These are phyloP conservation scores for Alectoris magna DNA, from an alignment of 2,797 vertebrate species.

Conservation along the genomic window DNA sequence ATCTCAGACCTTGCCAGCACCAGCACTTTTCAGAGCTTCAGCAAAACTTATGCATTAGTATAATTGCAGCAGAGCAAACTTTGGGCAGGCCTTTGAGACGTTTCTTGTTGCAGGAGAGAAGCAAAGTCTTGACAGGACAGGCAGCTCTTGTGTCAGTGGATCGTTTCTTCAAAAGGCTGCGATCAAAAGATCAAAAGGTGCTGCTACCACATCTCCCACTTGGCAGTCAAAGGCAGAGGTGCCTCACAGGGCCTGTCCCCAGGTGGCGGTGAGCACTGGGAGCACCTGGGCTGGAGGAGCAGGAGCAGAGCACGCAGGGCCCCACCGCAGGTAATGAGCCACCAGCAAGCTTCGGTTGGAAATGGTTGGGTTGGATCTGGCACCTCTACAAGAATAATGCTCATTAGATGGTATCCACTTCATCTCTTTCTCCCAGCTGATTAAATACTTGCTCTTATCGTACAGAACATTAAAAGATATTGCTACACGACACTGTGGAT, in stretches of 20 bases:
- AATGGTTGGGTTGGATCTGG: slow-evolving; percentile 29
- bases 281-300: not conserved
- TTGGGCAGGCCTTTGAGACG: not conserved
- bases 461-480: slow-evolving; percentile 32
- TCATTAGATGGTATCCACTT: slow-evolving; percentile 4
- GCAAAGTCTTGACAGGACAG: not conserved
- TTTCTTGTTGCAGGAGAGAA: not conserved
- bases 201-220: not conserved
- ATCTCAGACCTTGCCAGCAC: not conserved
- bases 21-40: not conserved
- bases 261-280: not conserved
- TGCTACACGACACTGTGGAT: slow-evolving; percentile 22
- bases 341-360: not conserved
- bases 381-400: not conserved
- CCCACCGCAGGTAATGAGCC: not conserved
- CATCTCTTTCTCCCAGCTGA: not conserved
- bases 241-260: not conserved
- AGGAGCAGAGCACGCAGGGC: not conserved
- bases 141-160: not conserved
- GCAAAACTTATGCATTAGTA: not conserved
- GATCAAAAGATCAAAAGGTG: not conserved
- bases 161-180: not conserved
- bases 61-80: not conserved
- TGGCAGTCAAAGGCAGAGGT: not conserved
- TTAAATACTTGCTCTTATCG: slow-evolving; percentile 44